Percentiles rank a stretch among this genome's conserved stretches.
phyloP scores from a whole-genome alignment of 2,113 vertebrate species.

The Pollachius pollachius region DNA sequence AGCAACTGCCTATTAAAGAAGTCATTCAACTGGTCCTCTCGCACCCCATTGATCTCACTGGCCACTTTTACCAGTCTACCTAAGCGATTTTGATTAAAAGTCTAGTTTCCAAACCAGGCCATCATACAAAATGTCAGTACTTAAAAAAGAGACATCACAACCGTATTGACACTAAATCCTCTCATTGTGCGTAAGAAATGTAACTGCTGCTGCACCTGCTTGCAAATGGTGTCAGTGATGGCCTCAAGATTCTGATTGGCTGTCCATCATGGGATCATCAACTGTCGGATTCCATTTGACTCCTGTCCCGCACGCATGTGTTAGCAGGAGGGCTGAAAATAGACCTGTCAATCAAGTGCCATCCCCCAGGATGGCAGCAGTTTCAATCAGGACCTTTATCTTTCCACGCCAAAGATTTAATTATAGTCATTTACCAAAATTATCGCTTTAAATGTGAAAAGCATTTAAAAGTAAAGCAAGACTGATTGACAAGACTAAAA shows the following conservation, averaged over 20 bases:
- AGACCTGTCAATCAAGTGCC: slow-evolving; percentile 44
- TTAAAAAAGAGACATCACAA: too few relatives aligned
- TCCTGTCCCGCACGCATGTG: slow-evolving; percentile 26
- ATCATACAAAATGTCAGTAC: too few relatives aligned
- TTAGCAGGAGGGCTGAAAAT: slow-evolving; percentile 36
- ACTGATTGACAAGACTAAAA: neutral
- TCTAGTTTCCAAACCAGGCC: too few relatives aligned
- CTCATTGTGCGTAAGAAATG: too few relatives aligned
- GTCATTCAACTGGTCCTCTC: too few relatives aligned
- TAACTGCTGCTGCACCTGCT: too few relatives aligned
- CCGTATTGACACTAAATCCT: too few relatives aligned
- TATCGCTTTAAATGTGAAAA: slow-evolving; percentile 23
- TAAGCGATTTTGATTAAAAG: too few relatives aligned
- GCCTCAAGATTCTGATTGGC: neutral
- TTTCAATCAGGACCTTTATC: neutral
- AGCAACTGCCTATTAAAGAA: too few relatives aligned
- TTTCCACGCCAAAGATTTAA: slow-evolving; percentile 12
- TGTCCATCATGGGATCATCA: slow-evolving; percentile 31
- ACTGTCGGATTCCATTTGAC: slow-evolving; percentile 28
- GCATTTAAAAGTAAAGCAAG: neutral
- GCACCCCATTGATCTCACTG: too few relatives aligned
- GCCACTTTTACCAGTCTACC: too few relatives aligned
- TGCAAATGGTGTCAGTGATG: too few relatives aligned
- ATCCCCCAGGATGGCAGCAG: neutral
- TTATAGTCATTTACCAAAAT: slow-evolving; percentile 40